Conservation (phyloP, 1,140 invertebrate genomes). For the Drosophila arawakana region DNA sequence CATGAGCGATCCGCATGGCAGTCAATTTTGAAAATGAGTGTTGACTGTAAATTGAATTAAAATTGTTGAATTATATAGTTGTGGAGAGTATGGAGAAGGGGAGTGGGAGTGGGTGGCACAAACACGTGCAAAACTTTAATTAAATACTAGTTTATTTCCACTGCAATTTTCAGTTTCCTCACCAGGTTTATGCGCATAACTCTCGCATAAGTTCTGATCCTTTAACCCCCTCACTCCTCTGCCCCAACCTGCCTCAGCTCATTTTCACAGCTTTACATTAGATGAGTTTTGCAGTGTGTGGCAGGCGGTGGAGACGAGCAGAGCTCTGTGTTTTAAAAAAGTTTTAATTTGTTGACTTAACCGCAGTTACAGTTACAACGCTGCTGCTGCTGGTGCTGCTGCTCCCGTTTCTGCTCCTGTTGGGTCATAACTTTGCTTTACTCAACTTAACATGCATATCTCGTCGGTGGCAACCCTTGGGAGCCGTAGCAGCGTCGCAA, state of each 20-base stretch:
- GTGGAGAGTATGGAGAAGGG: slow-evolving; percentile 10
- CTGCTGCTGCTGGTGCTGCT: slow-evolving; percentile 11
- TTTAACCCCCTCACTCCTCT: neutral
- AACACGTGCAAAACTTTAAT: slow-evolving; percentile 78
- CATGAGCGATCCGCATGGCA: slow-evolving; percentile 9
- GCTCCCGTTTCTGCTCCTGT: slow-evolving; percentile 17
- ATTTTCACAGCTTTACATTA: slow-evolving; percentile 53
- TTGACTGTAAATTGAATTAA: slow-evolving; percentile 73
- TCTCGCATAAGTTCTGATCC: slow-evolving; percentile 67
- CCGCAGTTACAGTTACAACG: slow-evolving; percentile 77
- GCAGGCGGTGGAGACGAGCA: slow-evolving; percentile 2
- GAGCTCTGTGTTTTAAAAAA: slow-evolving; percentile 52
- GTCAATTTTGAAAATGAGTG: slow-evolving; percentile 38
- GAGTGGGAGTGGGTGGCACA: slow-evolving; percentile 14
- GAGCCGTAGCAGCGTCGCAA: slow-evolving; percentile 29
- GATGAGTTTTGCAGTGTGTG: slow-evolving; percentile 12
- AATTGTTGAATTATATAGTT: slow-evolving; percentile 64
- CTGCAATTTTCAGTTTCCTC: slow-evolving; percentile 27
- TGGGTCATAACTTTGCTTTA: slow-evolving; percentile 72
- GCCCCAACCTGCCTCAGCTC: slow-evolving; percentile 27
- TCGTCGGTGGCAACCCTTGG: slow-evolving; percentile 65
- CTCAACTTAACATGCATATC: slow-evolving; percentile 81
- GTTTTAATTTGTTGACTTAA: slow-evolving; percentile 83
- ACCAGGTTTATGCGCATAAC: slow-evolving; percentile 66
- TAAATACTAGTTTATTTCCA: slow-evolving; percentile 76